Base-by-base conservation (phyloP, 1,140 invertebrate genomes). In the Sarcophaga bullata region DNA sequence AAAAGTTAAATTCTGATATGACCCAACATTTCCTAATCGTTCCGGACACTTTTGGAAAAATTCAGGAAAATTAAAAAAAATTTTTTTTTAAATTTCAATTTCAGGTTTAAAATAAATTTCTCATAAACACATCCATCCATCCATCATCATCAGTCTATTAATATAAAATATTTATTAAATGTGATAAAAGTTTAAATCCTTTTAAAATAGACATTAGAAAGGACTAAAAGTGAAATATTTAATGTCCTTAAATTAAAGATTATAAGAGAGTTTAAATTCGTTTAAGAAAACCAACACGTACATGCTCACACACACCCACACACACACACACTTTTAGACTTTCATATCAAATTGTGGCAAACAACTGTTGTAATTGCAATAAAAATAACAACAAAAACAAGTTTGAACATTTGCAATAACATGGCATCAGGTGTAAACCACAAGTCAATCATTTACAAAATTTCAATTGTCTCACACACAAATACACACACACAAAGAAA, bases 401-500 rank as follows among this genome's bases (percentile, higher is more conserved):
- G 25, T 37, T 37, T 37, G 25, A 37, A 58, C 54, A 58, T n/a
- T n/a, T 58, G 11, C 54, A 58, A 58, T 19, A 68, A 68, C 62
- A 68, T 68, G 62, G n/a, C 62, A 19, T 68, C 75, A 78, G 75
- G 75, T 78, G 75, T 78, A 78, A 52, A 52, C 75, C 75, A 78
- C 75, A 78, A 78, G 75, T 78, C 75, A 78, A 78, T 78, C 75
- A 78, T 52, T 17, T 49, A 50, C 75, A 25, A 25, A 19, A 52
- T 47, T 80, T 47, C 80, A 80, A 80, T 46, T 81, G 58, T 81
- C 6, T 68, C 19, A 37, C 25, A 37, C 25, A 37, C 25, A n/a
- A n/a, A 37, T 4, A 37, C n/a, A 37, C 25, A 37, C 25, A 37
- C 25, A 37, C 25, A 37, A 2, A 37, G 25, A 37, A 4, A 37